phyloP scores from a whole-genome alignment of 2,797 vertebrate species.

The Sarcophilus harrisii region DNA sequence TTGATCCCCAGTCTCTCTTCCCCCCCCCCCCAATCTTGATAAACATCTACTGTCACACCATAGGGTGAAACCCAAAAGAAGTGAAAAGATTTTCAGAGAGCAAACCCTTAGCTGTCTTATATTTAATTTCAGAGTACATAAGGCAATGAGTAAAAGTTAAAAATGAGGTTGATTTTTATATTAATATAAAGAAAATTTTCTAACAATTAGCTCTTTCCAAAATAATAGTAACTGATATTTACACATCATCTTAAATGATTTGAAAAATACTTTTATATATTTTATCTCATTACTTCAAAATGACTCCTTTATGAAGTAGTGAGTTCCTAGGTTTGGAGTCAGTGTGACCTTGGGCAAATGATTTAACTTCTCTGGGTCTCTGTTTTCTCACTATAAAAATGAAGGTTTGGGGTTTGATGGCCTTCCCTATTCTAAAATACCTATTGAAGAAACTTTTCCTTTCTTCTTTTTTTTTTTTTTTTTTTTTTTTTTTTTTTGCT shows the following conservation, averaged over 20 bases:
- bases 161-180: background rate
- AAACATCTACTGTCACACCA: background rate
- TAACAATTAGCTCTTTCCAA: background rate
- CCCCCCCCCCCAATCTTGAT: background rate
- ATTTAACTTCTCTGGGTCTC: background rate
- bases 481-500: too few species aligned
- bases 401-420: background rate
- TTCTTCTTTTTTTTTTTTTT: too few species aligned
- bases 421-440: background rate
- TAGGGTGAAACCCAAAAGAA: background rate
- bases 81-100: background rate
- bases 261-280: background rate
- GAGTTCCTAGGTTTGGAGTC: background rate
- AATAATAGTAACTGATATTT: background rate
- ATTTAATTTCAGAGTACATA: background rate
- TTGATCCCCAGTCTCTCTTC: too few species aligned
- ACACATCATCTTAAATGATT: background rate
- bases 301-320: background rate
- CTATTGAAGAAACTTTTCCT: background rate
- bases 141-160: background rate
- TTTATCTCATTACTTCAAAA: background rate
- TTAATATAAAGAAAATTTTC: background rate
- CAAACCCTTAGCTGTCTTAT: background rate
- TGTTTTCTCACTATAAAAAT: background rate
- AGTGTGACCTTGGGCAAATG: background rate